A percentile compares a stretch with the other conserved stretches of the same genome.
phyloP scores from a whole-genome alignment of 2,797 vertebrate genomes.

The Cetoscarus ocellatus region DNA sequence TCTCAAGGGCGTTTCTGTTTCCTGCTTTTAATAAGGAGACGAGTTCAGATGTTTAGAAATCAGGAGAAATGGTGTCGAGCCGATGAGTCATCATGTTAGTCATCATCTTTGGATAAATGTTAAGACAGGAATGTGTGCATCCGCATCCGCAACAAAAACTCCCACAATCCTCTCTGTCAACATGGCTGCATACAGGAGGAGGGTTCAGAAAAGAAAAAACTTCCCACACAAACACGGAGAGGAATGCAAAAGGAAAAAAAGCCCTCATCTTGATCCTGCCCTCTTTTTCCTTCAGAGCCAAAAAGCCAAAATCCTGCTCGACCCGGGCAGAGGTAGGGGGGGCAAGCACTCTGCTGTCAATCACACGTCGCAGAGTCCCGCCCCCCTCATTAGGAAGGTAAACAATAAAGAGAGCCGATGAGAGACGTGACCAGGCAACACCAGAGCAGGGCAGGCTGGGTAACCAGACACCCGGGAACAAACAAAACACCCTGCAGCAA shows the following conservation, averaged over 20 bases:
- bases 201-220: conserved; percentile 20
- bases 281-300: conserved; percentile 77
- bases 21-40: background rate
- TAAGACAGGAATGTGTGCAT: conserved; percentile 45
- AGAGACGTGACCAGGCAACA: conserved; percentile 92
- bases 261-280: conserved; percentile 36
- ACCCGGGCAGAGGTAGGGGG: conserved; percentile 69
- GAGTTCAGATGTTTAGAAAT: background rate
- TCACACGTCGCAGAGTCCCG: conserved; percentile 89
- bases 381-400: conserved; percentile 99
- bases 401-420: conserved; percentile 96
- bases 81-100: conserved; percentile 55
- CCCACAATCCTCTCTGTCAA: conserved; percentile 63
- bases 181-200: conserved; percentile 53
- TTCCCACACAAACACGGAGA: conserved; percentile 46
- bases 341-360: conserved; percentile 90
- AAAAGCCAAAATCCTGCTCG: conserved; percentile 85
- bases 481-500: conserved; percentile 76
- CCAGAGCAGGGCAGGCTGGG: conserved; percentile 85
- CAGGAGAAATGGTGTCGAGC: conserved; percentile 2
- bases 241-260: conserved; percentile 45
- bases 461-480: conserved; percentile 87
- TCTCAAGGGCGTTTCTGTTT: conserved; percentile 4
- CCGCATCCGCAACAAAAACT: conserved; percentile 46
- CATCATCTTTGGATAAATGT: conserved; percentile 49